These are phyloP conservation scores for Trachops cirrhosus DNA, from an alignment of 2,797 vertebrate genomes.

Conservation along the genomic window DNA sequence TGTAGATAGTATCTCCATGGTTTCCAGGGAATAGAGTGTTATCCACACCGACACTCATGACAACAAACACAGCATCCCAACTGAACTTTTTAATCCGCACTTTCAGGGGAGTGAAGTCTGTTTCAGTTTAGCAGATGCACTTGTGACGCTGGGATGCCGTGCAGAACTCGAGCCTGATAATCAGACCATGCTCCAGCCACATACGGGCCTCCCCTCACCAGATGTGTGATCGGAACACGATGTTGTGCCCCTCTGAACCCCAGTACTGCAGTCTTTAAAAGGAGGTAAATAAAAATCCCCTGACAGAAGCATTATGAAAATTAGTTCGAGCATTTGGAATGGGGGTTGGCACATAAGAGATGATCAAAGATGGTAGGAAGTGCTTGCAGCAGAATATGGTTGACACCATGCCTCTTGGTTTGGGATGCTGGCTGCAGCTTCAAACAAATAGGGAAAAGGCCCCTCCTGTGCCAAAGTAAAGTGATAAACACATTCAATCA, in stretches of 20 bases:
- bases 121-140: not conserved
- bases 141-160: not conserved
- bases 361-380: not conserved
- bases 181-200: rapidly evolving
- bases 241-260: not conserved
- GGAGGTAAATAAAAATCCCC: not conserved
- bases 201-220: not conserved
- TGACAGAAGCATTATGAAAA: not conserved
- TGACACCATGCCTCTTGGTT: not conserved
- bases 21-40: not conserved
- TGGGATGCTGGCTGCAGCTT: not conserved
- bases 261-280: not conserved
- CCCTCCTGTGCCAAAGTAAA: not conserved
- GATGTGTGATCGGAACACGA: not conserved
- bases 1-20: not conserved
- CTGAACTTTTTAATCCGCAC: not conserved
- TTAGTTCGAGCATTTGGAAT: not conserved
- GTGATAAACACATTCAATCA: not conserved
- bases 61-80: not conserved
- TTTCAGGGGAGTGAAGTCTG: not conserved
- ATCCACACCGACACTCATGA: not conserved
- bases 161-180: not conserved
- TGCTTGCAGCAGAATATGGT: not conserved
- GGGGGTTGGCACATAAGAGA: not conserved
- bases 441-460: not conserved